Percentiles rank a stretch among this genome's conserved stretches.
These are phyloP conservation scores for Ischnus inquisitorius DNA, from an alignment of 2,888 invertebrate genomes.

Conservation along the genomic window DNA sequence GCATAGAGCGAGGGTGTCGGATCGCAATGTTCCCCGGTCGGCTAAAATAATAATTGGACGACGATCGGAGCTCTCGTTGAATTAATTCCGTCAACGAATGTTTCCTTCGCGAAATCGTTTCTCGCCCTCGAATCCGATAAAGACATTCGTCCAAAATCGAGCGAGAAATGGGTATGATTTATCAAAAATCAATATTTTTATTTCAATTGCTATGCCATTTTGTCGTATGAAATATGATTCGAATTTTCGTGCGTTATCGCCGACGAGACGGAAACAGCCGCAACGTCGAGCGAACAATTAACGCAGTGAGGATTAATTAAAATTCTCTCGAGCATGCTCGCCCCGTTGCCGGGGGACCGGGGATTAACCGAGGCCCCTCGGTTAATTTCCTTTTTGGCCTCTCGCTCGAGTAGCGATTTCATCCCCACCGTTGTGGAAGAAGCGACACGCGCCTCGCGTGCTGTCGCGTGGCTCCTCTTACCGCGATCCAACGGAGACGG, in stretches of 20 bases:
- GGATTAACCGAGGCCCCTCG: neutral
- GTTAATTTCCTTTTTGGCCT: neutral
- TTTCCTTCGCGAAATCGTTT: no score
- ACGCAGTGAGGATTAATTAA: slow-evolving; percentile 10
- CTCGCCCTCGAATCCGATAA: no score
- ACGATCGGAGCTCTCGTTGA: neutral
- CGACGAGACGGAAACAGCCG: neutral
- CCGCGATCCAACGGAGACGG: slow-evolving; percentile 36
- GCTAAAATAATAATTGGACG: slow-evolving; percentile 2
- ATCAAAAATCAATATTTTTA: no score
- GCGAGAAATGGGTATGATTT: no score
- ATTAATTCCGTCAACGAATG: no score
- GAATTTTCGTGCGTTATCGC: neutral
- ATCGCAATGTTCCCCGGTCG: neutral
- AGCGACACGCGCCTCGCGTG: slow-evolving; percentile 77
- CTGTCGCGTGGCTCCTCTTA: slow-evolving; percentile 76
- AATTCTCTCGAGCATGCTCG: slow-evolving; percentile 8
- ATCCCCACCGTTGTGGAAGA: slow-evolving; percentile 70
- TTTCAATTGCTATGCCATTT: no score
- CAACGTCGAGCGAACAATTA: neutral
- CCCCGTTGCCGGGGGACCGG: neutral
- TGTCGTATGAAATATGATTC: no score
- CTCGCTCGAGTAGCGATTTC: slow-evolving; percentile 22
- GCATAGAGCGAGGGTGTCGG: slow-evolving; percentile 28
- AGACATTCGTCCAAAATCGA: no score